Percentiles rank a stretch among this genome's conserved stretches.
Evolutionary conservation across 2,113 vertebrate genomes (phyloP).

Genomic region (Pristiophorus japonicus): DNA sequence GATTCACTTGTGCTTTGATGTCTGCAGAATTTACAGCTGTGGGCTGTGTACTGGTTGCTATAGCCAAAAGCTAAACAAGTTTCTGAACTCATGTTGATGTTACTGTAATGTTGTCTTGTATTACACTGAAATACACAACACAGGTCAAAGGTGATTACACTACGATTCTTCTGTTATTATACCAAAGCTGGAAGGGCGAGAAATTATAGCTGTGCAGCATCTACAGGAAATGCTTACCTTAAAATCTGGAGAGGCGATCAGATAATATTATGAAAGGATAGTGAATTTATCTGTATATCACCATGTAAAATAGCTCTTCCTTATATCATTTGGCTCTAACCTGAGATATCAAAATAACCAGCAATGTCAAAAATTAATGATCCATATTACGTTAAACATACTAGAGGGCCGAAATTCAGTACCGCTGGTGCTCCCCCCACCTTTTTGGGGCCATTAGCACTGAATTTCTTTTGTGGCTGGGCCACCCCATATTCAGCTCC

Average conservation of each 20-base stretch:
- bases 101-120: neutral
- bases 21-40: neutral
- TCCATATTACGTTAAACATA: slow-evolving; percentile 8
- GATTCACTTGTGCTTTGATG: neutral
- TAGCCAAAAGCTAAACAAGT: neutral
- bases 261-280: neutral
- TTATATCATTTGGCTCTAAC: slow-evolving; percentile 1
- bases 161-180: neutral
- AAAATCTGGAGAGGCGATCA: neutral
- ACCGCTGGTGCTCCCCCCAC: no score
- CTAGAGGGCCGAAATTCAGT: no score
- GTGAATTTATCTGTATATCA: neutral
- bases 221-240: neutral
- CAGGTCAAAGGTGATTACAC: neutral
- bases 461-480: no score
- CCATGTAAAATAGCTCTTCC: neutral
- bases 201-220: neutral
- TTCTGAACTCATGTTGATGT: neutral
- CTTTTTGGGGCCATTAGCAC: no score
- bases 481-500: no score
- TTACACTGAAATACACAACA: neutral
- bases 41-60: neutral
- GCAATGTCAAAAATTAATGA: slow-evolving; percentile 28
- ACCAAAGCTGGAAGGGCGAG: neutral
- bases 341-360: slow-evolving; percentile 21